These are phyloP conservation scores for Cephus sareptanus DNA, from an alignment of 2,888 invertebrate genomes.

Conservation along the genomic window DNA sequence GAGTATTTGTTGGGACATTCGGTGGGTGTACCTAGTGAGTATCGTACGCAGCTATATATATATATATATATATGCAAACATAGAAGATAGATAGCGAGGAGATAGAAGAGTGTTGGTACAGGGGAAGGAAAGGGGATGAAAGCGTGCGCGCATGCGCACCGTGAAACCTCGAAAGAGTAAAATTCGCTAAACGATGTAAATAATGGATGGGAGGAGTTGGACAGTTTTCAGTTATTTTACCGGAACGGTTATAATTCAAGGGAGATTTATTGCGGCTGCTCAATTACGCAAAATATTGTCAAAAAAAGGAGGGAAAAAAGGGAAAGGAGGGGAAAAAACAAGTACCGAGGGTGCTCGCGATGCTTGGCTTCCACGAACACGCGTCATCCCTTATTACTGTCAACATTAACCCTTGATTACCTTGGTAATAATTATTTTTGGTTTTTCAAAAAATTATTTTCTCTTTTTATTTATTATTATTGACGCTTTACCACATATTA, in stretches of 20 bases:
- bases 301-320: conserved; percentile 24
- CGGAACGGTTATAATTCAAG: conserved; percentile 54
- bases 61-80: too few species aligned
- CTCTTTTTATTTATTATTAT: neutral
- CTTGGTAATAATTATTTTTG: neutral
- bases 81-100: neutral
- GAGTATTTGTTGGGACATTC: neutral
- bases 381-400: neutral
- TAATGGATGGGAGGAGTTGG: conserved; percentile 58
- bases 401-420: neutral
- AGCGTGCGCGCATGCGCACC: conserved; percentile 8
- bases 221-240: conserved; percentile 61
- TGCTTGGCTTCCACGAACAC: neutral
- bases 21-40: neutral
- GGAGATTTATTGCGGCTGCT: conserved; percentile 58
- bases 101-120: neutral
- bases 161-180: conserved; percentile 44
- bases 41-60: neutral
- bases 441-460: neutral
- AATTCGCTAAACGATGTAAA: conserved; percentile 64
- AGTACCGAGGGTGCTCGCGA: neutral
- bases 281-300: conserved; percentile 61
- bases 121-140: neutral
- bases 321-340: neutral
- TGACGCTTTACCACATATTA: neutral